Evolutionary conservation across 2,797 vertebrate genomes (phyloP), one percentile per base, ranked within the genome.

Genomic region (Hapalemur alaotrensis): DNA sequence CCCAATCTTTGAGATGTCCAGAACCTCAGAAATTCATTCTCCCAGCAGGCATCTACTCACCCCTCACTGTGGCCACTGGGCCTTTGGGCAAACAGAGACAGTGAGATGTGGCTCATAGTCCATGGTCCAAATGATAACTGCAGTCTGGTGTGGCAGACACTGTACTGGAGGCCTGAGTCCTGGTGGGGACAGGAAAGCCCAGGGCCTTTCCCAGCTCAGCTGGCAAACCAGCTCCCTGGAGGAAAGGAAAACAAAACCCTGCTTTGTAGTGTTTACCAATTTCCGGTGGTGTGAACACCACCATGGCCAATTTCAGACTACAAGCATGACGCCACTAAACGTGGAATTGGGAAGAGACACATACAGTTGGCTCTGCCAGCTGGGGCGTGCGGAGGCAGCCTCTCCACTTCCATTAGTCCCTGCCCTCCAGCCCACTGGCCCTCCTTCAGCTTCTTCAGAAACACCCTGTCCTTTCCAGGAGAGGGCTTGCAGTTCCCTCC

Each of bases 181-280:
- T 8, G 3, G 35, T 5, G 12, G 46, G 15, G 43, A 50, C 1
- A 46, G 43, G 35, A 75, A n/a, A 41, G 30, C 57, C 12, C 18
- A 0, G 12, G 1, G 8, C 13, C 2, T 3, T 23, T 14, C 7
- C 30, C 38, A 1, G 13, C 1, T 72, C n/a, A 18, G 1, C 69
- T 48, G n/a, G 30, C n/a, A 61, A 85, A 41, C 25, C 2, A 5
- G 30, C 63, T 46, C 23, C 50, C 72, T 32, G 7, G 46, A 50
- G 38, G 5, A 48, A 52, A n/a, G 54, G 41, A 43, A 78, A 46
- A 3, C 13, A 20, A 13, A 80, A 30, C 11, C 7, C 30, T 28
- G 7, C 17, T 50, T 2, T 15, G 22, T 30, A 23, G 7, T 7
- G 7, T 41, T 50, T 50, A 67, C 87, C 20, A 0, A 30, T 43